These are phyloP conservation scores for Lindbergichthys nudifrons DNA, from an alignment of 2,797 vertebrate species.

Conservation along the genomic window DNA sequence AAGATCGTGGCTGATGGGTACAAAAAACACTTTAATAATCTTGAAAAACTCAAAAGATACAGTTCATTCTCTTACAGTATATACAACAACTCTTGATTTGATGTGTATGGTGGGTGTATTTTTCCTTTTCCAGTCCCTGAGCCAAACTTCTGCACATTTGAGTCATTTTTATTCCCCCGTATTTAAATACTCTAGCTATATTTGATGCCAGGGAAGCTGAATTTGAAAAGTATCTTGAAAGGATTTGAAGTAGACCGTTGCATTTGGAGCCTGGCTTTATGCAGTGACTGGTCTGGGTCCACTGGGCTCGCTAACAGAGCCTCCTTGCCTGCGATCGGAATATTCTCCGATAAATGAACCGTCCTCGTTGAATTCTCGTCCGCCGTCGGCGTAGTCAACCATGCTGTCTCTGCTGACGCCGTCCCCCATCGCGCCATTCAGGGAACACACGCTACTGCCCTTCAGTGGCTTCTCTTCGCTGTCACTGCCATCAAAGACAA, in stretches of 20 bases:
- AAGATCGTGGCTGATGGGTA: conserved; percentile 31
- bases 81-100: conserved; percentile 48
- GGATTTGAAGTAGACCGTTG: conserved; percentile 36
- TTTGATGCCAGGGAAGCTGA: conserved; percentile 40
- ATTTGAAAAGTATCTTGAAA: conserved; percentile 41
- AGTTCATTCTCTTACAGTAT: conserved; percentile 59
- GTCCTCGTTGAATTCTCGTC: conserved; percentile 91
- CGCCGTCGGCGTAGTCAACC: conserved; percentile 89
- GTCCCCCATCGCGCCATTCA: conserved; percentile 81
- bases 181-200: conserved; percentile 32
- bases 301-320: conserved; percentile 77
- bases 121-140: conserved; percentile 4
- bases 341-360: conserved; percentile 98
- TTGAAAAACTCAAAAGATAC: conserved; percentile 50
- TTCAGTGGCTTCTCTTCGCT: conserved; percentile 93
- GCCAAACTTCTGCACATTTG: conserved; percentile 32
- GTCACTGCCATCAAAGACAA: conserved; percentile 80
- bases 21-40: conserved; percentile 56
- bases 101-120: conserved; percentile 14
- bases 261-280: conserved; percentile 47
- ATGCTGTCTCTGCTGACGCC: conserved; percentile 90
- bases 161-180: conserved; percentile 33
- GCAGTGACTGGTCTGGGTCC: conserved; percentile 54
- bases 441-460: conserved; percentile 83
- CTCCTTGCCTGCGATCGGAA: conserved; percentile 80